phyloP scores from a whole-genome alignment of 2,113 vertebrate species.

The Semnopithecus entellus region DNA sequence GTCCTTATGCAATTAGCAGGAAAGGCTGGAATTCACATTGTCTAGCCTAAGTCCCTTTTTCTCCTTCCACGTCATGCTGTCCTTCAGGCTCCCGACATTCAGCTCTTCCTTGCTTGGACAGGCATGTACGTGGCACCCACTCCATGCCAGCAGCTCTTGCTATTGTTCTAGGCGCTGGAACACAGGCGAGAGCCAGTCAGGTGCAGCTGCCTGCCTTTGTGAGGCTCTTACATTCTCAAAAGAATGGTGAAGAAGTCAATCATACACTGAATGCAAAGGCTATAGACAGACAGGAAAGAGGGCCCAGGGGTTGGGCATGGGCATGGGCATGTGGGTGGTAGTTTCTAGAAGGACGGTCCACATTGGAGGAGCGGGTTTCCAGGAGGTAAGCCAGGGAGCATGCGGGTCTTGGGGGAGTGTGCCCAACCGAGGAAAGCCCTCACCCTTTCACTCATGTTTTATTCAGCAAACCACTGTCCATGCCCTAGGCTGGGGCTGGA shows the following conservation, averaged over 20 bases:
- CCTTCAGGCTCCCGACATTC: background rate
- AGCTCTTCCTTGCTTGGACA: background rate
- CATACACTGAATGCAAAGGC: rapidly evolving
- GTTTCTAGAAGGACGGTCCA: background rate
- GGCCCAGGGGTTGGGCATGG: background rate
- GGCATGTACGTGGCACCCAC: rapidly evolving
- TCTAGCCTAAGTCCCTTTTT: background rate
- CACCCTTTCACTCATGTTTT: background rate
- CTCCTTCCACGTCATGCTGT: too few species aligned
- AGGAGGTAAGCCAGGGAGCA: background rate
- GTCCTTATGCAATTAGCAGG: background rate
- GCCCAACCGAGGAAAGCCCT: rapidly evolving
- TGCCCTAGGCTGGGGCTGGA: background rate
- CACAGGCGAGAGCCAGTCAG: rapidly evolving
- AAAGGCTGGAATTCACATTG: rapidly evolving
- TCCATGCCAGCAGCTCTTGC: rapidly evolving
- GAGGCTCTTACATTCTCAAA: background rate
- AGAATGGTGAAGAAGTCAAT: too few species aligned
- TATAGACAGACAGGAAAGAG: background rate
- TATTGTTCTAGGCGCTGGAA: background rate
- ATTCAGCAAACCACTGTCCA: background rate
- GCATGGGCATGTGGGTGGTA: background rate
- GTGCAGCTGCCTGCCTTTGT: rapidly evolving
- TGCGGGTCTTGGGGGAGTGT: too few species aligned
- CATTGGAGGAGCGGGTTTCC: background rate